Conservation (phyloP, 37 sponge, comb jelly and placozoan species). For the Bolinopsis microptera region DNA sequence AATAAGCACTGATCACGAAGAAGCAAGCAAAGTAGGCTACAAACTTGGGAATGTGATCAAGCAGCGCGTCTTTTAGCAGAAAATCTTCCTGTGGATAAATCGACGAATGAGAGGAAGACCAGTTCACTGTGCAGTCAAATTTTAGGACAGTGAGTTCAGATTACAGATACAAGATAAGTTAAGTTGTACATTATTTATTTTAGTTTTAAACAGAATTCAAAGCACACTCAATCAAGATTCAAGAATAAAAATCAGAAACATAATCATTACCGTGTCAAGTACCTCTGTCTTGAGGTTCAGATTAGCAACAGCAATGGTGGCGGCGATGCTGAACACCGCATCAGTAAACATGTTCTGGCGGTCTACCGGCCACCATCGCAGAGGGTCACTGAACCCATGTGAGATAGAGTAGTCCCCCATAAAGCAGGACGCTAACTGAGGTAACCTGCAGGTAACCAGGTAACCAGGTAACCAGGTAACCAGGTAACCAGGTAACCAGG, state of each 20-base stretch:
- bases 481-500: too few relatives aligned
- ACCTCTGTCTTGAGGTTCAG: background rate
- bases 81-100: slow-evolving; percentile 31
- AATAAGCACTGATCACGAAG: slow-evolving; percentile 56
- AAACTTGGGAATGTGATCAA: slow-evolving; percentile 47
- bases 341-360: slow-evolving; percentile 58
- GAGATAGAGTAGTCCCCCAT: background rate
- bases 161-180: too few relatives aligned
- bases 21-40: slow-evolving; percentile 64
- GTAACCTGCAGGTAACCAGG: too few relatives aligned
- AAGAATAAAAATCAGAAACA: too few relatives aligned
- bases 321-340: slow-evolving; percentile 30
- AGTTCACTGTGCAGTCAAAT: too few relatives aligned
- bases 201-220: too few relatives aligned
- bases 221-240: background rate
- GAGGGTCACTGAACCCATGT: slow-evolving; percentile 9
- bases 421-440: background rate
- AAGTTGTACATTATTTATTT: too few relatives aligned
- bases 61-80: background rate
- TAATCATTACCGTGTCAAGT: background rate
- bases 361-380: slow-evolving; percentile 53
- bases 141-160: too few relatives aligned
- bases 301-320: slow-evolving; percentile 48
- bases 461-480: too few relatives aligned
- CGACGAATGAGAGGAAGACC: too few relatives aligned